Evolutionary conservation across 2,888 invertebrate species (phyloP), one percentile per base, ranked within the genome.

Genomic region (Mechanitis messenoides): DNA sequence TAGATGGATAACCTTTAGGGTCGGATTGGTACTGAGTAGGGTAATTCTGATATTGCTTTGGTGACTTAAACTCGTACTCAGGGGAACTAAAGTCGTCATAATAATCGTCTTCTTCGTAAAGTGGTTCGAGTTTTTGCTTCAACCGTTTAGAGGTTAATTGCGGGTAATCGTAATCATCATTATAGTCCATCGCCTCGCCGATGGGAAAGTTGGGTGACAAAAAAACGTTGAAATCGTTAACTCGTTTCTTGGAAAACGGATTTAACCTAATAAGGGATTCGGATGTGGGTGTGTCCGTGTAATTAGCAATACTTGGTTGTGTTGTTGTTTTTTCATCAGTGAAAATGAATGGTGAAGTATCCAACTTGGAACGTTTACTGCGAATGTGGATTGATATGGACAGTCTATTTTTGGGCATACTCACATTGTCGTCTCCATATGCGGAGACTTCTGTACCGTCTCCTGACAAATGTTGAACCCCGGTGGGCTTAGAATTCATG

Each of bases 371-470:
- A 59, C 79, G 71, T 68, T 72, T 78, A 67, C 69, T 74, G 12
- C 70, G 71, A 31, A 69, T 74, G 62, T 63, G 66, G 50, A 65
- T 71, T 63, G 58, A 59, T 35, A 62, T 63, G 38, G 55, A 28
- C 54, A 62, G 53, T 55, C 42, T 42, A 11, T 50, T 61, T 35
- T 59, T 35, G 47, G 45, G 59, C 42, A 76, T 86, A 88, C 89
- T 89, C 85, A 90, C 89, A 69, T 83, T 80, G 31, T 87, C 83
- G 33, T 84, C 83, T 58, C 79, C 83, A 58, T 84, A 87, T 1
- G 87, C 88, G 33, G 88, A 83, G 0, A 84, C 79, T 59, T 81
- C 85, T 1, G 79, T 79, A 1, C 88, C 88, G 66, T 89, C 87
- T 67, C 79, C 79, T 60, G 75, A 72, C 65, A 89, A 75, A 74